Evolutionary conservation across 2,113 vertebrate genomes (phyloP).

Genomic region (Tachysurus vachellii): DNA sequence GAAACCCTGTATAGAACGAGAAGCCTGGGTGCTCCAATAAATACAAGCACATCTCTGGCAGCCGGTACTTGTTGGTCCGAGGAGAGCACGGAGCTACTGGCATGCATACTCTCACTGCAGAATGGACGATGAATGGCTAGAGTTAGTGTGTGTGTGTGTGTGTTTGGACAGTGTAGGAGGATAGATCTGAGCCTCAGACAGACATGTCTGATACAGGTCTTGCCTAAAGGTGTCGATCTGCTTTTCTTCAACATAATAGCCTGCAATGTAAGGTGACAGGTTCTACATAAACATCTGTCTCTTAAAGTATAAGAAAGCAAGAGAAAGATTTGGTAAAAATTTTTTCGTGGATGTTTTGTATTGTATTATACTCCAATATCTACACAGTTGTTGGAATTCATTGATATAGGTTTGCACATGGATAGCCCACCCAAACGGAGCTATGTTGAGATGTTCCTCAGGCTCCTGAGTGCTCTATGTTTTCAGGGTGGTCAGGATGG

Average conservation of each 20-base stretch:
- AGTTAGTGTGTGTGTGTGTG: conserved; percentile 34
- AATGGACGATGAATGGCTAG: conserved; percentile 34
- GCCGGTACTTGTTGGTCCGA: conserved; percentile 10
- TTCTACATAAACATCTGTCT: conserved; percentile 13
- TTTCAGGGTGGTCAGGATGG: neutral
- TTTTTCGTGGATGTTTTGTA: conserved; percentile 2
- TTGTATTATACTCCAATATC: neutral
- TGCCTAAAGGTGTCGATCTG: conserved; percentile 11
- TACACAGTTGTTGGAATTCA: neutral
- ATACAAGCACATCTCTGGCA: conserved; percentile 50
- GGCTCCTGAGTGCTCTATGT: neutral
- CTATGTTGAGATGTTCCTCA: neutral
- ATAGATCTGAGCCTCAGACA: neutral
- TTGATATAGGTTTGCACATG: conserved; percentile 1
- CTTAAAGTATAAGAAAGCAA: neutral
- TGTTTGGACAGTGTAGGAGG: neutral
- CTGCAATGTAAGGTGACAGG: conserved; percentile 13
- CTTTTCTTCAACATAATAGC: neutral
- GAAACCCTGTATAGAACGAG: conserved; percentile 34
- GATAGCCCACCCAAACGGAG: conserved; percentile 26
- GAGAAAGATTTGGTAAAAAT: conserved; percentile 9
- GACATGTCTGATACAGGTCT: neutral
- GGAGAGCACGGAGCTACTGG: conserved; percentile 13
- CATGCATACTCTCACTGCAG: conserved; percentile 18
- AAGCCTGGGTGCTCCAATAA: conserved; percentile 37